A percentile compares a stretch with the other conserved stretches of the same genome.
Conservation (phyloP, 2,888 invertebrate genomes). For the Apodemia zela region DNA sequence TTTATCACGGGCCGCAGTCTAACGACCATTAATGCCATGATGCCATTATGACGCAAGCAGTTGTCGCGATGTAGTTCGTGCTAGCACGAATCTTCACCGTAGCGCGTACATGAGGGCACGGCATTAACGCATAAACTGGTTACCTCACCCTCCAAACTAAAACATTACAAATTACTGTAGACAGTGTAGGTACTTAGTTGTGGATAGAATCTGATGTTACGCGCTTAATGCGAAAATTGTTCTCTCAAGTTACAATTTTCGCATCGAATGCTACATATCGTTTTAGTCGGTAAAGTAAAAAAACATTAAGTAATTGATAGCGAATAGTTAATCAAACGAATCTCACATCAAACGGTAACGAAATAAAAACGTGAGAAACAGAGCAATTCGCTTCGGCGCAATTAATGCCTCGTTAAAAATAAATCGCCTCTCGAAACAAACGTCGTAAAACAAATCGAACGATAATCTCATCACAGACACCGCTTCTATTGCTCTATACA, state of each 20-base stretch:
- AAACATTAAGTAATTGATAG: constrained; percentile 47
- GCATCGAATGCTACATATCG: neutral
- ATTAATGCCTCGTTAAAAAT: constrained; percentile 66
- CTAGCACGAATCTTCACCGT: too few species aligned
- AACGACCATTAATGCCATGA: too few species aligned
- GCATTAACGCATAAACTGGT: too few species aligned
- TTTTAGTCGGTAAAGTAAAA: constrained; percentile 25
- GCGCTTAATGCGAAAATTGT: constrained; percentile 4
- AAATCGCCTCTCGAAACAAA: constrained; percentile 56
- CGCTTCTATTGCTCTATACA: constrained; percentile 36
- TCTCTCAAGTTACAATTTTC: constrained; percentile 6
- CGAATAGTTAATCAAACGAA: constrained; percentile 57
- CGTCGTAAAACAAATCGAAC: constrained; percentile 65
- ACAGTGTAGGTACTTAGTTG: neutral
- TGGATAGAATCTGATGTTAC: constrained; percentile 12
- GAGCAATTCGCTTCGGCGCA: constrained; percentile 52
- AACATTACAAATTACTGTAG: too few species aligned
- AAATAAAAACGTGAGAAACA: constrained; percentile 76
- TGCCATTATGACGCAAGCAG: too few species aligned
- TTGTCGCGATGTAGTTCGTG: too few species aligned
- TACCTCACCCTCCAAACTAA: too few species aligned
- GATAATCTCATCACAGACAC: constrained; percentile 42
- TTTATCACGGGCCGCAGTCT: too few species aligned
- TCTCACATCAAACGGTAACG: constrained; percentile 53
- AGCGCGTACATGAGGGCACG: too few species aligned